phyloP scores from a whole-genome alignment of 2,113 vertebrate species.

The Eulacestoma nigropectus region DNA sequence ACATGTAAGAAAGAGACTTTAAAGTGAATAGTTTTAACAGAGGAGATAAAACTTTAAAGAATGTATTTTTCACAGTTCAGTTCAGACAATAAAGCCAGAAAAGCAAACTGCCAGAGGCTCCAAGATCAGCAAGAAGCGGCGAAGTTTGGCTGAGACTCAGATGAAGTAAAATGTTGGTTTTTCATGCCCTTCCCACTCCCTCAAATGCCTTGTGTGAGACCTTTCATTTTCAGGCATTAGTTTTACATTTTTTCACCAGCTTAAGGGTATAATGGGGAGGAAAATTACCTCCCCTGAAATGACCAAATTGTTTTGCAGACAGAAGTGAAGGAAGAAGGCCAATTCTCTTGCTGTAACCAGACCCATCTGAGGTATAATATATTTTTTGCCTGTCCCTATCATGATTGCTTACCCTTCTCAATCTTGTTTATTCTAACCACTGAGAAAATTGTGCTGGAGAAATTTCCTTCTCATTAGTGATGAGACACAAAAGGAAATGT shows the following conservation, averaged over 20 bases:
- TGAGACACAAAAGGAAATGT: conserved; percentile 47
- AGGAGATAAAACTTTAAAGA: conserved; percentile 49
- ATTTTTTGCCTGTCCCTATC: conserved; percentile 9
- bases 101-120: conserved; percentile 57
- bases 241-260: conserved; percentile 39
- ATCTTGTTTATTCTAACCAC: conserved; percentile 52
- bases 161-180: conserved; percentile 39
- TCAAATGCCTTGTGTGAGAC: conserved; percentile 54
- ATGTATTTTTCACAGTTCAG: not conserved
- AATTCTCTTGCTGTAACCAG: not conserved
- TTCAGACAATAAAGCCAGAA: conserved; percentile 46
- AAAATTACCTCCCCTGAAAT: conserved; percentile 61
- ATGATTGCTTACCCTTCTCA: not conserved
- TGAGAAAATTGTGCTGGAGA: conserved; percentile 59
- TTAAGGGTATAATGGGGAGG: conserved; percentile 60
- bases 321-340: conserved; percentile 18
- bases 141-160: conserved; percentile 59
- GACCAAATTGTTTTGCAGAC: not conserved
- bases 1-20: not conserved
- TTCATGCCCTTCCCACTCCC: conserved; percentile 44
- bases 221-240: conserved; percentile 63
- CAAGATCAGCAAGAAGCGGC: conserved; percentile 19
- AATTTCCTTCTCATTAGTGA: conserved; percentile 59
- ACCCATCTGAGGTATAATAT: not conserved
- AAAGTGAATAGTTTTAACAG: conserved; percentile 38